Base-by-base conservation (phyloP, 2,797 vertebrate genomes). In the Rhinoraja longicauda region DNA sequence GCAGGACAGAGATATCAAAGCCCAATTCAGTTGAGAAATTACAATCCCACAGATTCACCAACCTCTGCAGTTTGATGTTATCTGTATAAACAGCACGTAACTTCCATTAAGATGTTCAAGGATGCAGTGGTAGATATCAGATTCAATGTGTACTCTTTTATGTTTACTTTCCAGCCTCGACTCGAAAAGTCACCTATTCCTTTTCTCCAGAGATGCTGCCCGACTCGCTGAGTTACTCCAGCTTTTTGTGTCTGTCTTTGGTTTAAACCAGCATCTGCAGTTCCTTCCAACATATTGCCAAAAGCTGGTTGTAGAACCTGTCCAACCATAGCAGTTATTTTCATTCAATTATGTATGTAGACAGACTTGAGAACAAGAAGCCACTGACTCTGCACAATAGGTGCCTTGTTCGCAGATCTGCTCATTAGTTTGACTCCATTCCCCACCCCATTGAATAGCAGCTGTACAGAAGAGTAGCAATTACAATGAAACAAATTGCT, bases 401-500 rank as follows among this genome's bases (percentile, higher is more conserved):
- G 79, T 21, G 59, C 84, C n/a, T 88, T 88, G 67, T 88, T 88
- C 84, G n/a, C 59, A 88, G 15, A 88, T 19, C n/a, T 67, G 62
- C 59, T 88, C 84, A 88, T 88, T 88, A 88, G 67, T 45, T 88
- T 93, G 57, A 88, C 36, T 39, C 39, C 32, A 26, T 4, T 2
- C 13, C 10, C 90, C 26, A 24, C 62, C 53, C 26, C 93, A 26
- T 26, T 29, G 81, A n/a, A 84, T 8, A n/a, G 73, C 32, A 86
- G 81, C 0, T 57, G 62, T 75, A 59, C 39, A 86, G 21, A 79
- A 88, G 81, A 59, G 81, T 62, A 75, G 93, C 53, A 88, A 93
- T 93, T 93, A 93, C 84, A 93, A 88, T 93, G 81, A 93, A 93
- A 93, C 67, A 75, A 88, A 59, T 88, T 93, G 84, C 81, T 45